Percentiles rank a stretch among this genome's conserved stretches.
phyloP scores from a whole-genome alignment of 2,113 vertebrate species.

The Gila orcuttii region DNA sequence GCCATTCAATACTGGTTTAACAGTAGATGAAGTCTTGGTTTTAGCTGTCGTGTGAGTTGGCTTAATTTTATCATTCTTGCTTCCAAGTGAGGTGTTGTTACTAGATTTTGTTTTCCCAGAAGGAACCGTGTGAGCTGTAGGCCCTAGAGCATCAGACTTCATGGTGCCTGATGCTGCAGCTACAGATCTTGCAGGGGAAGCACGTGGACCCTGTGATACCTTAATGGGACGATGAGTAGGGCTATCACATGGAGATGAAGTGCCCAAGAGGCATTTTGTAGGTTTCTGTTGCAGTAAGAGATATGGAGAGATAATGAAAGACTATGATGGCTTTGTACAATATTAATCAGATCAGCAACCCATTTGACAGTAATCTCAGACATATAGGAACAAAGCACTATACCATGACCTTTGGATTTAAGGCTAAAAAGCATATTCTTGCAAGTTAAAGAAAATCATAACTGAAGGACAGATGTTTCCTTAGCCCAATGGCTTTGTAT shows the following conservation, averaged over 20 bases:
- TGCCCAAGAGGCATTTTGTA: constrained; percentile 66
- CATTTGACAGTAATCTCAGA: constrained; percentile 12
- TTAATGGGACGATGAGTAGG: constrained; percentile 71
- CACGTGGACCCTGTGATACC: constrained; percentile 63
- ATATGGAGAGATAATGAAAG: neutral
- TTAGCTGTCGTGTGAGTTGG: constrained; percentile 77
- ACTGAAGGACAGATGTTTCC: neutral
- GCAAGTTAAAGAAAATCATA: neutral
- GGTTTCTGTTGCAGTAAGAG: constrained; percentile 59
- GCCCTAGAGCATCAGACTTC: constrained; percentile 93
- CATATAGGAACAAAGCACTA: neutral
- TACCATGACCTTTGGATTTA: constrained; percentile 5
- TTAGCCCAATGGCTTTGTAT: neutral
- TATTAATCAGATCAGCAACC: constrained; percentile 5
- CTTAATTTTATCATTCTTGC: constrained; percentile 82
- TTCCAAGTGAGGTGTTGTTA: constrained; percentile 80
- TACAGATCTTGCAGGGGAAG: constrained; percentile 57
- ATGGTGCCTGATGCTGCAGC: constrained; percentile 79
- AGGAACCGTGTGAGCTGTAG: constrained; percentile 77
- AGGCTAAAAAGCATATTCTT: constrained; percentile 15
- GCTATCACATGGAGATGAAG: constrained; percentile 68
- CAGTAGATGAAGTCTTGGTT: constrained; percentile 78
- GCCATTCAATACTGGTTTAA: constrained; percentile 78
- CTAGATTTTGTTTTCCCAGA: constrained; percentile 77
- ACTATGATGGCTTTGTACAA: constrained; percentile 6